These are phyloP conservation scores for Invenusta paracnida DNA, from an alignment of 2,888 invertebrate genomes.

Conservation along the genomic window DNA sequence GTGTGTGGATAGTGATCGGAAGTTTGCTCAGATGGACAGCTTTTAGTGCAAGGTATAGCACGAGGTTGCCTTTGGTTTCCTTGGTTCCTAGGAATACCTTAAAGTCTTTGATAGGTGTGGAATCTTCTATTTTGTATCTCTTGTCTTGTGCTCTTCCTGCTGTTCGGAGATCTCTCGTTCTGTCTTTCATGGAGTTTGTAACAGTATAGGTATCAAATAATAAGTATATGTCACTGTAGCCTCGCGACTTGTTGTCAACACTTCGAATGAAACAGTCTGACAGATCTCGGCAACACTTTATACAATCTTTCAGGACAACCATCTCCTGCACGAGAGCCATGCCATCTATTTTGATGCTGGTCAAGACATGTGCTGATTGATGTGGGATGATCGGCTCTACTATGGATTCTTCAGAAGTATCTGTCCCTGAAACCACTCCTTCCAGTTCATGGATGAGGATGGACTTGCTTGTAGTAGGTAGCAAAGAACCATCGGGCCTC, in stretches of 20 bases:
- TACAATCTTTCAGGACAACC: not conserved
- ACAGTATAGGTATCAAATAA: too few species aligned
- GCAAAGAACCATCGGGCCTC: constrained; percentile 19
- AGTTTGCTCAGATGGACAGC: not conserved
- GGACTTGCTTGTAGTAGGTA: constrained; percentile 16
- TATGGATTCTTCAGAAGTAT: too few species aligned
- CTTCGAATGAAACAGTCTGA: not conserved
- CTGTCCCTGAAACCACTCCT: too few species aligned
- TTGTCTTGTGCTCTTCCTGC: not conserved
- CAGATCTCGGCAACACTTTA: not conserved
- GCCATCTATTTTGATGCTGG: not conserved
- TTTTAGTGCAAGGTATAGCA: too few species aligned
- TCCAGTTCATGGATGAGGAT: too few species aligned
- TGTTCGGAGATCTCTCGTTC: not conserved
- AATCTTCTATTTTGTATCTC: not conserved
- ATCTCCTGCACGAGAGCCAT: constrained; percentile 1
- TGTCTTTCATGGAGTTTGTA: not conserved
- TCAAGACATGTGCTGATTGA: not conserved
- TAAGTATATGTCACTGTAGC: too few species aligned
- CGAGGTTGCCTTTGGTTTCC: constrained; percentile 12
- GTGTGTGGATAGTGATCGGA: constrained; percentile 17
- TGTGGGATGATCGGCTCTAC: too few species aligned
- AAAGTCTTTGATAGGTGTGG: not conserved
- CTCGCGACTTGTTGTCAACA: not conserved
- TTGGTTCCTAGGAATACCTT: constrained; percentile 11